These are phyloP conservation scores for Rhamphomyia laevipes DNA, from an alignment of 2,888 invertebrate genomes.

Conservation along the genomic window DNA sequence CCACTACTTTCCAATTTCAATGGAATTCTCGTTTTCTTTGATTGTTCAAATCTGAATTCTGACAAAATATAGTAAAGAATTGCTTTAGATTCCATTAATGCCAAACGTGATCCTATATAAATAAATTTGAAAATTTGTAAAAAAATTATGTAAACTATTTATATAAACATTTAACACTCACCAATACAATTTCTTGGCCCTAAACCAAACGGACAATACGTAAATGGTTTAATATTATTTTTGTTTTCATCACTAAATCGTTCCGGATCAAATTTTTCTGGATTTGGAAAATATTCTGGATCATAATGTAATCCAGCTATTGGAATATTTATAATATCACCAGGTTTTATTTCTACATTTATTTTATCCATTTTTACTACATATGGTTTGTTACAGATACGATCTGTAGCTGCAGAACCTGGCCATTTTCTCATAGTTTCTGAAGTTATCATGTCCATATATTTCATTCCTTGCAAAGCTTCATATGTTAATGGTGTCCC, in stretches of 20 bases:
- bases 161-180: slow-evolving; percentile 12
- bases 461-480: slow-evolving; percentile 44
- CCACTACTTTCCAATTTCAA: slow-evolving; percentile 19
- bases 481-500: slow-evolving; percentile 43
- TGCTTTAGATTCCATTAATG: slow-evolving; percentile 31
- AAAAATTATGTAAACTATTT: not conserved
- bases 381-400: slow-evolving; percentile 43
- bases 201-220: slow-evolving; percentile 44
- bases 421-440: slow-evolving; percentile 45
- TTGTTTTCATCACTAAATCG: slow-evolving; percentile 47
- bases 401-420: slow-evolving; percentile 36
- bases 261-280: slow-evolving; percentile 46
- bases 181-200: slow-evolving; percentile 54
- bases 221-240: slow-evolving; percentile 36
- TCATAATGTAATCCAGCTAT: slow-evolving; percentile 41
- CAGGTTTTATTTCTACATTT: slow-evolving; percentile 25
- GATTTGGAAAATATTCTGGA: slow-evolving; percentile 42
- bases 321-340: slow-evolving; percentile 31
- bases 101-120: slow-evolving; percentile 29
- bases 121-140: not conserved
- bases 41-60: slow-evolving; percentile 24
- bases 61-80: slow-evolving; percentile 28
- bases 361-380: slow-evolving; percentile 24
- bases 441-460: slow-evolving; percentile 45
- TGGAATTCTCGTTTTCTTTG: slow-evolving; percentile 25